Base-by-base conservation (phyloP, 2,888 invertebrate species). In the Monochamus alternatus region DNA sequence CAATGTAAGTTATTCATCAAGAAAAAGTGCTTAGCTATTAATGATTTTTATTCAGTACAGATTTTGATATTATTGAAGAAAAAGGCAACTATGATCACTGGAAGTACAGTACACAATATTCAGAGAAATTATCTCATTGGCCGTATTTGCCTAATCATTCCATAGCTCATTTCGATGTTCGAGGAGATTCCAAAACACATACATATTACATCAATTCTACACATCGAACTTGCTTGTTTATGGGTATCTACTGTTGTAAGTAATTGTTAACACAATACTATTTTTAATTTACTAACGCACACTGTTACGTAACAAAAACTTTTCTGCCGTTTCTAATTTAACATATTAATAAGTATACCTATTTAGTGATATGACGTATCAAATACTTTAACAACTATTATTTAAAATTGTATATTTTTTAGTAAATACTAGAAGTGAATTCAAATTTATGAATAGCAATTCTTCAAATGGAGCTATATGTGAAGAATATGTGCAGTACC, bases 61-160 rank as follows among this genome's bases (percentile, higher is more conserved):
- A 91, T 83, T 94, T 94, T 84, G 90, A 90, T 79, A 91, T 94
- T 62, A 87, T 92, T 0, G 88, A 90, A 0, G 94, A 95, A 85
- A 91, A 91, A 78, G 93, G 93, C 3, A 92, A 93, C 85, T 91
- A 91, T 81, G 92, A 93, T 65, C 91, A 93, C 81, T 95, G 94
- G 94, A 92, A 92, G 81, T 95, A 95, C 84, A 90, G 92, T 0
- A 92, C 92, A 0, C 86, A 90, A 76, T 94, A 94, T 83, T 91
- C 89, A 3, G 94, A 95, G 85, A 89, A 90, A 80, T 88, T 94
- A 62, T 92, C 92, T 2, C 91, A 93, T 77, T 90, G 94, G 88
- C 94, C 94, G 0, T 90, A 91, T 82, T 90, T 93, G 82, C 86
- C 90, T 73, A 93, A 93, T 85, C 86, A 86, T 30, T 92, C 91